Base-by-base conservation (phyloP, 2,113 vertebrate species). In the Melozone crissalis region DNA sequence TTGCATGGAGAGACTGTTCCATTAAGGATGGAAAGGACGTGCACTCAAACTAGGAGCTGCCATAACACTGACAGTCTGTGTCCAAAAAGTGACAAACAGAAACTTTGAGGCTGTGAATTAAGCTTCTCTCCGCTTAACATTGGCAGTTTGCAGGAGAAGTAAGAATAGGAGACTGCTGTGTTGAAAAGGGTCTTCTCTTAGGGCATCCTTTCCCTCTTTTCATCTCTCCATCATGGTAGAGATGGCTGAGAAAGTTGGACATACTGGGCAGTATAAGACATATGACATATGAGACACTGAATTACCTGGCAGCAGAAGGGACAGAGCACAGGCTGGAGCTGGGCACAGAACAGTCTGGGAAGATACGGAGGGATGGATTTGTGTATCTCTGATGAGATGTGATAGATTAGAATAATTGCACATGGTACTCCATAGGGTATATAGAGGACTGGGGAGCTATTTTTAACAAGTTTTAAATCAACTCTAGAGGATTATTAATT, bases 371-470 rank as follows among this genome's bases (percentile, higher is more conserved):
- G 16, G 4, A 6, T 17, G 15, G 15, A 27, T 37, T 91, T 71
- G 16, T 17, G 30, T 6, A 11, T 67, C 43, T 89, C 21, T 77
- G 13, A 19, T 59, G 33, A 78, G 26, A 39, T 41, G 15, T 44
- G 23, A n/a, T 37, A 71, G 31, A 67, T 62, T 31, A 51, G 28
- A 89, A 55, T 55, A 78, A 43, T 55, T 33, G 13, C 16, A 44
- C 0, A 0, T 24, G 12, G 4, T 59, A n/a, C 11, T 90, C 13
- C 4, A 0, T 26, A 35, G 30, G 31, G 9, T 54, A 8, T 43
- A 22, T 2, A 44, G 19, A 86, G 3, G 8, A 10, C 10, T 51
- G 17, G 20, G 80, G n/a, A 22, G 51, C 12, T 49, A 33, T 43
- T 81, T 94, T 77, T 39, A 39, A 55, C 11, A 55, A 63, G 4